Base-by-base conservation (phyloP, 2,888 invertebrate species). In the Tanaodytes sp. region DNA sequence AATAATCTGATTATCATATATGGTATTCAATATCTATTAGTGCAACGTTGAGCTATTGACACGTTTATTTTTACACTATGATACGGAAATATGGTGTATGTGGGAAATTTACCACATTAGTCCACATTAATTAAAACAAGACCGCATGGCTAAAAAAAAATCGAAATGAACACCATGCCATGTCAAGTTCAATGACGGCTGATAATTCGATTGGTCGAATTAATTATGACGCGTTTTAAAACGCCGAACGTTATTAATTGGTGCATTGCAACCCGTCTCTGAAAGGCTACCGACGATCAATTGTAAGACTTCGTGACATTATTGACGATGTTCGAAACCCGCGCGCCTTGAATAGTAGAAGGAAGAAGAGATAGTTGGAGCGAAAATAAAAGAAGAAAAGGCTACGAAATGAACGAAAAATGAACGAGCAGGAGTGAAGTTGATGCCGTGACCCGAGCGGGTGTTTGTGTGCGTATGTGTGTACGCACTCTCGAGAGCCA, bases 401-500 rank as follows among this genome's bases (percentile, higher is more conserved):
- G 12, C n/a, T 6, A 14, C 8, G 19, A 48, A 27, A 18, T 19
- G 14, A 12, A 48, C 16, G 27, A 37, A 43, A 23, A 27, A 33
- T 14, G 27, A 36, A 52, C 11, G 43, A 33, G 30, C 11, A 19
- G 5, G 37, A 31, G 42, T 33, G 52, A 52, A 65, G 65, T 51
- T 65, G 43, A 46, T 62, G 57, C 49, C 64, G 55, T 59, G 61
- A 64, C 64, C 64, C 61, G 57, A 49, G 42, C 64, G 36, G 59
- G n/a, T 45, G 57, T 61, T 55, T 52, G 52, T 54, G 48, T n/a
- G n/a, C 48, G 45, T 36, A 27, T 27, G 27, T 9, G 49, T 49
- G 42, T 52, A 54, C 62, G 63, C 63, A 62, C 54, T 62, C 59
- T 64, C 40, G 52, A 64, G 54, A 64, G 40, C 49, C 58, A 58